Base-by-base conservation (phyloP, 2,113 vertebrate genomes). In the Notarius quadriscutis region DNA sequence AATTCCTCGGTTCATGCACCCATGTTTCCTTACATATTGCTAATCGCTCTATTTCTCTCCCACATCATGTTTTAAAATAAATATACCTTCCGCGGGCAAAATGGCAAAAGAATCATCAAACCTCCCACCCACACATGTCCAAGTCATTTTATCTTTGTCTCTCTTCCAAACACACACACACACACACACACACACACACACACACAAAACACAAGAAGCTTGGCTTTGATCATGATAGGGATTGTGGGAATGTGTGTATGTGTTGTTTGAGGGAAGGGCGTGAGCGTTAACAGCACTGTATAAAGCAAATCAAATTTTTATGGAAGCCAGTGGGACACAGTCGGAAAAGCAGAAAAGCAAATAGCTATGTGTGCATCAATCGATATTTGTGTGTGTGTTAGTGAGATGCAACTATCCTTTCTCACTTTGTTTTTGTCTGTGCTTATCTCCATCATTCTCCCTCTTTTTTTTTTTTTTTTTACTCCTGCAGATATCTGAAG, bases 401-500 rank as follows among this genome's bases (percentile, higher is more conserved):
- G 27, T 65, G 80, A 17, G 30, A 20, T 65, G 58, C 58, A 17
- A 75, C 41, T 50, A 25, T 85, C 80, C 58, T 30, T 86, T 88
- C 48, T 65, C 12, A 34, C 65, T 55, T 82, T 17, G 12, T 74
- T 74, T 74, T 17, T 65, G 14, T 57, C 12, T 55, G 34, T 65
- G 25, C 48, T 41, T n/a, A 14, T 48, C 62, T 50, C 63, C 30
- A 25, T 25, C 20, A 51, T 86, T 80, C 55, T 48, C 18, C 85
- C 41, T 58, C 20, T 34, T 63, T 83, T 81, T 41, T 34, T 34
- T 41, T 41, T 41, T 41, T 41, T 41, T 41, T 58, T 71, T 63
- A 27, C 41, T 74, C 58, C 27, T 89, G 11, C 63, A 97, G 97
- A 91, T 97, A 97, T 91, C 93, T 97, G 93, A 96, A 96, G 86